Evolutionary conservation across 2,113 vertebrate species (phyloP).

Genomic region (Vidua chalybeata): DNA sequence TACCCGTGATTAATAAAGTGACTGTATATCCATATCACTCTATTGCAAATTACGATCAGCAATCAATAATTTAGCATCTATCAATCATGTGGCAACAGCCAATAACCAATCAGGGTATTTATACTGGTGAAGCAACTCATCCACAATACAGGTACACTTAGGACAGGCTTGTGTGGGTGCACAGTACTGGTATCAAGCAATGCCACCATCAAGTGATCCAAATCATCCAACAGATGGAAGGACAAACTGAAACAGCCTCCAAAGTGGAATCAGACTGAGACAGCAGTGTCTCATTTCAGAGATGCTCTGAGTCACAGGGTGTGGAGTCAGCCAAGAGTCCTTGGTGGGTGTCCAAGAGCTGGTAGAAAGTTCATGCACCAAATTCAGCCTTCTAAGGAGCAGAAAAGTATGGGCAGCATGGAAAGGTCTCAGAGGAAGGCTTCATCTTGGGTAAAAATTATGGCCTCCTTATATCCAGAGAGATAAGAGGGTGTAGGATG

Average conservation of each 20-base stretch:
- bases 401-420: not conserved
- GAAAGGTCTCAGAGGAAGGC: not conserved
- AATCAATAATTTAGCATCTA: not conserved
- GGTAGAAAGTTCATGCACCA: not conserved
- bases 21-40: not conserved
- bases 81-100: not conserved
- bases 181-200: not conserved
- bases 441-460: not conserved
- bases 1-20: not conserved
- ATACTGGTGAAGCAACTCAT: not conserved
- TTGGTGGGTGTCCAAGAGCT: not conserved
- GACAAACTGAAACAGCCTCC: not conserved
- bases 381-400: not conserved
- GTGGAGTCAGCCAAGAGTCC: not conserved
- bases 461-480: not conserved
- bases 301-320: not conserved
- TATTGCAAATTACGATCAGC: not conserved
- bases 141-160: not conserved
- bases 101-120: not conserved
- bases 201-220: not conserved
- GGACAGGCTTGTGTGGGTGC: not conserved
- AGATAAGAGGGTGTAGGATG: not conserved
- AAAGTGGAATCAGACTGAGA: not conserved
- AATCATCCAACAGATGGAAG: accelerated
- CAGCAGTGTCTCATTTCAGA: not conserved